These are phyloP conservation scores for Plebejus anna DNA, from an alignment of 2,888 invertebrate species.

Conservation along the genomic window DNA sequence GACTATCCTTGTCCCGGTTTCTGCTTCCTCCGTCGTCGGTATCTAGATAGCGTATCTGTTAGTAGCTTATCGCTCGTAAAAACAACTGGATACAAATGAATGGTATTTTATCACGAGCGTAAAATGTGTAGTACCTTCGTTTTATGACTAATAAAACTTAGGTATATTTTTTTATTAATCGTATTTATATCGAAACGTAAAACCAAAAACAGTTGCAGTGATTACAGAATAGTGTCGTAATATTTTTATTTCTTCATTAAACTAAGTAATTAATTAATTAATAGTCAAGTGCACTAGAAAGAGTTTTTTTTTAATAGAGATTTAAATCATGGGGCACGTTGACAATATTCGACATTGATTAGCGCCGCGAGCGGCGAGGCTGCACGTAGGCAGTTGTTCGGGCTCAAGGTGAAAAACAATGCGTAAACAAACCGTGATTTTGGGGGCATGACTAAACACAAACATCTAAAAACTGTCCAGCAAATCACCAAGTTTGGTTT, in stretches of 20 bases:
- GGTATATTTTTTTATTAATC: conserved; percentile 11
- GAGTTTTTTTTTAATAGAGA: neutral
- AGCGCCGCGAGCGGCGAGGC: conserved; percentile 67
- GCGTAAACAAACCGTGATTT: conserved; percentile 48
- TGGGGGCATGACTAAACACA: conserved; percentile 66
- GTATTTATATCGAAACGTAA: neutral
- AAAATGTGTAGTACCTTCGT: conserved; percentile 36
- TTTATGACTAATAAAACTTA: conserved; percentile 1
- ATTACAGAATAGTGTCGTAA: neutral
- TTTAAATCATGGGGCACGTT: conserved; percentile 43
- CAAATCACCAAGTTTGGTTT: neutral
- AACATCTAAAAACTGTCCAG: neutral
- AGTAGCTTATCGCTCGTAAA: conserved; percentile 71
- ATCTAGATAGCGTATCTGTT: conserved; percentile 69
- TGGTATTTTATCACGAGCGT: conserved; percentile 42
- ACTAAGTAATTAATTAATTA: neutral
- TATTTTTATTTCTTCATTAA: neutral
- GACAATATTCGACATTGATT: conserved; percentile 61
- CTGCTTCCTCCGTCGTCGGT: conserved; percentile 67
- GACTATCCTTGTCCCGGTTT: conserved; percentile 75
- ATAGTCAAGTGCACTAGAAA: neutral
- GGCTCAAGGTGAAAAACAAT: conserved; percentile 55
- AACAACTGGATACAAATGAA: conserved; percentile 51
- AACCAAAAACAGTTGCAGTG: neutral
- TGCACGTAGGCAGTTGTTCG: conserved; percentile 57